Evolutionary conservation across 2,888 invertebrate species (phyloP).

Genomic region (Hemicrepidius hirtus): DNA sequence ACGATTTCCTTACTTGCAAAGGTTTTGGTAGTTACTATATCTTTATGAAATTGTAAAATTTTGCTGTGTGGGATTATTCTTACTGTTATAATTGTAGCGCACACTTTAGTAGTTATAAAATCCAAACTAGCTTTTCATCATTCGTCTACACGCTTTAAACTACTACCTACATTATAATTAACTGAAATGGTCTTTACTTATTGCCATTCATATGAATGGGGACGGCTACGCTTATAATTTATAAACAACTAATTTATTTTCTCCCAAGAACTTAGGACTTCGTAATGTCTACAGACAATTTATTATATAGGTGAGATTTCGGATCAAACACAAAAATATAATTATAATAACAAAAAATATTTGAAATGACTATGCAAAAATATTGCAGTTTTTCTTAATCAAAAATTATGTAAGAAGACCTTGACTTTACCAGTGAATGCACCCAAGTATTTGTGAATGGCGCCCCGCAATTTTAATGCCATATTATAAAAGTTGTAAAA

Average conservation of each 20-base stretch:
- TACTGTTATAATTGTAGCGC: conserved; percentile 1
- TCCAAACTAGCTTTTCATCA: conserved; percentile 1
- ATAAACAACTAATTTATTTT: not conserved
- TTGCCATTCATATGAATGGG: not conserved
- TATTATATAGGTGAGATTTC: not conserved
- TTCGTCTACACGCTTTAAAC: conserved; percentile 11
- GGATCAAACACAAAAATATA: not conserved
- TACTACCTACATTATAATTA: conserved; percentile 16
- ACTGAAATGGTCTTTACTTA: conserved; percentile 15
- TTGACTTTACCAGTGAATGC: conserved; percentile 38
- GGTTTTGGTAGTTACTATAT: too few relatives aligned
- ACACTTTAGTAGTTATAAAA: conserved; percentile 21
- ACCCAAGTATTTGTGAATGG: conserved; percentile 28
- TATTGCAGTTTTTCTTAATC: conserved; percentile 3
- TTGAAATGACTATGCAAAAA: conserved; percentile 5
- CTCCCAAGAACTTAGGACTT: not conserved
- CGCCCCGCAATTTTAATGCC: conserved; percentile 22
- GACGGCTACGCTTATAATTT: not conserved
- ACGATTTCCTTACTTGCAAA: too few relatives aligned
- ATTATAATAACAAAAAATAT: not conserved
- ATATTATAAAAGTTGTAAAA: conserved; percentile 5
- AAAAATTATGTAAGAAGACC: conserved; percentile 27
- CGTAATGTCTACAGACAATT: too few relatives aligned
- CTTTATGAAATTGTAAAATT: too few relatives aligned
- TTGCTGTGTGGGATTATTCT: too few relatives aligned